Base-by-base conservation (phyloP, 2,888 invertebrate species). In the Tortrix viridana region DNA sequence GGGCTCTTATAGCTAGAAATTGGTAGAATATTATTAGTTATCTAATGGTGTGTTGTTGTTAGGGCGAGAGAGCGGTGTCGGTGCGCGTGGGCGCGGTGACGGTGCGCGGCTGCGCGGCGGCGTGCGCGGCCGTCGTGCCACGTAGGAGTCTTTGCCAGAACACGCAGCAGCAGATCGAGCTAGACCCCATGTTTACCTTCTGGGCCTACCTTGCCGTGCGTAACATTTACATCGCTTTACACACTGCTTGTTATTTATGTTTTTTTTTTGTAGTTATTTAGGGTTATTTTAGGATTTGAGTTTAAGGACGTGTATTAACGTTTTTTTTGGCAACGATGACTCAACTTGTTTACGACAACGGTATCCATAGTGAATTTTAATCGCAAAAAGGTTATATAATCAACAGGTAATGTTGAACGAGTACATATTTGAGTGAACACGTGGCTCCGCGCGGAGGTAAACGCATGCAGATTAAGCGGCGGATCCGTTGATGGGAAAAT, bases 171-270 rank as follows among this genome's bases (percentile, higher is more conserved):
- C 88, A 92, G 38, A 88, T 94, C 19, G 95, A 95, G 74, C 85
- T 94, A 65, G 94, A 96, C 75, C 93, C 95, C 16, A 80, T 85
- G 1, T 83, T 95, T 60, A 96, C 96, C 0, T 96, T 96, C 80
- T 96, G 96, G 95, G 77, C 94, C 0, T 96, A 96, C 78, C 89
- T 95, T 37, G 92, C 89, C 48, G 94, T 95, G 68, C 91, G 94
- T 82, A 67, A 5, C 7, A 5, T n/a, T 47, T 4, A 41, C 5
- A 41, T n/a, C 41, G n/a, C 5, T 41, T 41, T 12, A n/a, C 16
- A 41, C 14, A 41, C 12, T 26, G 12, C 18, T 26, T 12, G 9
- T 32, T n/a, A 2, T 47, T n/a, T n/a, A 4, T 26, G 5, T 7
- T 0, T 23, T 48, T 48, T 48, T 32, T 9, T 26, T 2, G 26